phyloP scores from a whole-genome alignment of 2,888 invertebrate genomes.

The Tipula lateralis region DNA sequence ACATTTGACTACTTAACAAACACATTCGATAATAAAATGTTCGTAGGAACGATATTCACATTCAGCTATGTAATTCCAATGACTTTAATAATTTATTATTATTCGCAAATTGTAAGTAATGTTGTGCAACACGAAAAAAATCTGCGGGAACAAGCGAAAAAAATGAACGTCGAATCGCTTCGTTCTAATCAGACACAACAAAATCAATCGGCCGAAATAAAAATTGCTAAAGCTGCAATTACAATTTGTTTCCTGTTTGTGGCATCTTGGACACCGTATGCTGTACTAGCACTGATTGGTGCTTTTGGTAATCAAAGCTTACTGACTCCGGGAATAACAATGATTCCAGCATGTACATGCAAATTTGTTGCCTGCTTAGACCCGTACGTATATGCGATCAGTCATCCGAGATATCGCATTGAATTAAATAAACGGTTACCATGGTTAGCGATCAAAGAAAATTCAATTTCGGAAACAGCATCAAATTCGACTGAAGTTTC shows the following conservation, averaged over 20 bases:
- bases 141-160: constrained; percentile 60
- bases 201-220: constrained; percentile 69
- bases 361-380: constrained; percentile 88
- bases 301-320: constrained; percentile 72
- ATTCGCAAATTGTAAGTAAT: constrained; percentile 80
- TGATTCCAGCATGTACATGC: constrained; percentile 82
- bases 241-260: constrained; percentile 81
- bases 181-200: constrained; percentile 62
- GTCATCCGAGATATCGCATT: constrained; percentile 80
- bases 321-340: constrained; percentile 68
- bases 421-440: constrained; percentile 77
- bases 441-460: constrained; percentile 64
- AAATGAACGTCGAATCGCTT: constrained; percentile 85
- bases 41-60: constrained; percentile 69
- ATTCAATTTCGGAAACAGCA: constrained; percentile 54
- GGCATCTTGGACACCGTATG: constrained; percentile 88
- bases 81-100: constrained; percentile 72
- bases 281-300: constrained; percentile 73
- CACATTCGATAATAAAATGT: constrained; percentile 71
- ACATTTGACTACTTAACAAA: constrained; percentile 76
- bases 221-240: constrained; percentile 84
- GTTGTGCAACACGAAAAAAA: constrained; percentile 78
- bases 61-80: constrained; percentile 77
- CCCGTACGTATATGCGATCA: constrained; percentile 86
- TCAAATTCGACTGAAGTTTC: constrained; percentile 53